Base-by-base conservation (phyloP, 2,113 vertebrate genomes). In the Odocoileus hemionus region DNA sequence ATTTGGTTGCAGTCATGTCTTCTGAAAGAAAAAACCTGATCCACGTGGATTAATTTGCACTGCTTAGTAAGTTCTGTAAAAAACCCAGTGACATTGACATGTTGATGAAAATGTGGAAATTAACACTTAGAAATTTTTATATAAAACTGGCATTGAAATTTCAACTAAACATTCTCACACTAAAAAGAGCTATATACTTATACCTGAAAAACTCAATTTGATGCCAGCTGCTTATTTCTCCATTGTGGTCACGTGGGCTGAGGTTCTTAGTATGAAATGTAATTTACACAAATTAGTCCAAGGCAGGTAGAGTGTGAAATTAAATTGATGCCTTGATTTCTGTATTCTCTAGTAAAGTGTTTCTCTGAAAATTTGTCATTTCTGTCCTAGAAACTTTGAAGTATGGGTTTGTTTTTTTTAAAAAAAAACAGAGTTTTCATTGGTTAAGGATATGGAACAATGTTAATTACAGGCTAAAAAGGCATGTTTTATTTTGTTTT, bases 261-360 rank as follows among this genome's bases (percentile, higher is more conserved):
- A 97, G 89, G 80, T 98, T 97, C 95, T 98, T 97, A 93, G 93
- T 98, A 97, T 98, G 97, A 98, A 98, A 98, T 98, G 97, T 97
- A 98, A 98, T 98, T 98, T 98, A 97, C 96, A 95, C 96, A 97
- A 98, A 97, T 98, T 97, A 98, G 97, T 98, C 97, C 93, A 95
- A 97, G 91, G 84, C 98, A 98, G 98, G 97, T 98, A 98, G 98
- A 98, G 97, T 98, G 97, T 98, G 98, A 98, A 98, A 98, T 98
- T 98, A 98, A 98, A 97, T 96, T 97, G 97, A 98, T 98, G 98
- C 97, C 97, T 97, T 98, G 98, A 98, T 98, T 98, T 98, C 96
- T 96, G 95, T 97, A 97, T 98, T 97, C 97, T 98, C 84, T 91
- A 28, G 96, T 89, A 98, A 98, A 98, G 89, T 96, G 93, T 97